Evolutionary conservation across 1,140 invertebrate genomes (phyloP), one percentile per base, ranked within the genome.

Genomic region (Venturia canescens): DNA sequence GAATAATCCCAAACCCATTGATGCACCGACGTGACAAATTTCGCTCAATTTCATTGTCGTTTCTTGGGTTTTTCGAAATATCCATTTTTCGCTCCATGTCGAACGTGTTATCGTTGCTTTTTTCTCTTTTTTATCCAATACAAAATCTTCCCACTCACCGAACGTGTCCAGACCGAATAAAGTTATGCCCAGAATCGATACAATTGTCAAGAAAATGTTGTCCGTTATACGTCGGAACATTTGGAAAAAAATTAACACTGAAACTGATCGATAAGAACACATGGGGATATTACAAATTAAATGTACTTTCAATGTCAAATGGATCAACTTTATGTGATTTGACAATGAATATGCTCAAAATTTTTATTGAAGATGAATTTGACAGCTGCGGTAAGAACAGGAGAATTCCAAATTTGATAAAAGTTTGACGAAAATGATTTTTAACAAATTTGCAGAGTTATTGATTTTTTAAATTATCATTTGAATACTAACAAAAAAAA

Each of bases 141-240:
- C 77, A 7, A 88, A 38, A 44, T 87, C 85, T 67, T 89, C 86
- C 85, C 86, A 87, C 76, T 85, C 85, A 44, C 87, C 88, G 21
- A 89, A 66, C 11, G 81, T 72, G 18, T 88, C 88, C 18, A 89
- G 38, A 21, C 80, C 83, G 38, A 88, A 89, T 50, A 87, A 86
- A 9, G 88, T 85, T 21, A 82, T 83, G 0, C 85, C 83, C 44
- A 87, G 57, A 11, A 88, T 66, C 27, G 87, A 81, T 9, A 84
- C 80, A 1, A 78, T 71, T 15, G 82, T n/a, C 6, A 84, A 48
- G 23, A 85, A 84, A 29, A 81, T 27, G 18, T 84, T 87, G n/a
- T 79, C 83, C 9, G 84, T 82, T 13, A 88, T n/a, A 0, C 34
- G 79, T 11, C 69, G 77, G 27, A 78, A 86, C 63, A 87, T 72